These are phyloP conservation scores for Drosophila triauraria DNA, from an alignment of 1,140 invertebrate species.

Conservation along the genomic window DNA sequence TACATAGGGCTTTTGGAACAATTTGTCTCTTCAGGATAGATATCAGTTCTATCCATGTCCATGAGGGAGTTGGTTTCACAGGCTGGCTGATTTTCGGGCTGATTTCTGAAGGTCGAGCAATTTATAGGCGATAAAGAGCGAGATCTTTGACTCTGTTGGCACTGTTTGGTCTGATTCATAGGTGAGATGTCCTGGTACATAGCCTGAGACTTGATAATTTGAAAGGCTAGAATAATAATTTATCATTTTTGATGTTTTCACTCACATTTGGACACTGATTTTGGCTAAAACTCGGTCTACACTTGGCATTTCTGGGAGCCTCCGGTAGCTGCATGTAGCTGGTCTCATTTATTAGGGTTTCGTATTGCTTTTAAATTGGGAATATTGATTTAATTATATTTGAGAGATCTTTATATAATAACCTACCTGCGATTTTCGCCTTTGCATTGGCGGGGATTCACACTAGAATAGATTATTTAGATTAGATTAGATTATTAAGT, in stretches of 20 bases:
- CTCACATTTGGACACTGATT: slow-evolving; percentile 14
- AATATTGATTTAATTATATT: not conserved
- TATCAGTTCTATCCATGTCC: not conserved
- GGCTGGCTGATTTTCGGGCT: too few relatives aligned
- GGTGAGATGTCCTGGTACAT: not conserved
- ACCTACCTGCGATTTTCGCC: slow-evolving; percentile 6
- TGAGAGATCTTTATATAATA: not conserved
- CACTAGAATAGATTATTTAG: not conserved
- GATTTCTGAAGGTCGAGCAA: not conserved
- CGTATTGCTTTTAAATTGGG: slow-evolving; percentile 5
- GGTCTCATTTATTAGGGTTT: slow-evolving; percentile 12
- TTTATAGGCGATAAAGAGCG: not conserved
- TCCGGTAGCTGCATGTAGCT: slow-evolving; percentile 26
- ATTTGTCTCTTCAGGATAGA: not conserved
- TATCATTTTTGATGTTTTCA: not conserved
- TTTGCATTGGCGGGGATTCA: not conserved
- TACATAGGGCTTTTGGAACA: not conserved
- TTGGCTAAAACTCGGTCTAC: not conserved
- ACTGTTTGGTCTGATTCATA: not conserved
- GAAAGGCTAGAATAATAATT: accelerated
- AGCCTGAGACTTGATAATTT: not conserved
- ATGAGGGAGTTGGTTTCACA: not conserved
- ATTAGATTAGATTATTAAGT: not conserved
- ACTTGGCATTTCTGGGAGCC: not conserved
- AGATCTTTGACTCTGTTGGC: not conserved